Conservation (phyloP, 2,113 vertebrate genomes). For the Protomyctophum bolini region DNA sequence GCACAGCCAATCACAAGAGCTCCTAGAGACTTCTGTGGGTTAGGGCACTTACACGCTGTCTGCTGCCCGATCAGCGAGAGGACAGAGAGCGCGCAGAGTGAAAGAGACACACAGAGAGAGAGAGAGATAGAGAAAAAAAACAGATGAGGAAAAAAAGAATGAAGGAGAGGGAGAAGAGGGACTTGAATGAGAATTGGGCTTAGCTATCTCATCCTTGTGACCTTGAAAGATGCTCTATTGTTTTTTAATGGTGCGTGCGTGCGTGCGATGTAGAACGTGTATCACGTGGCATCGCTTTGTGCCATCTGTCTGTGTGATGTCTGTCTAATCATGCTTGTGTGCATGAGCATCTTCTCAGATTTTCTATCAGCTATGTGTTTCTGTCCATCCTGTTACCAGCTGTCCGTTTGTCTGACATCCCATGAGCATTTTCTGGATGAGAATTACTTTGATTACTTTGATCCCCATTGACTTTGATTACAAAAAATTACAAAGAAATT, state of each 20-base stretch:
- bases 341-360: background rate
- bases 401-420: conserved; percentile 3
- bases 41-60: conserved; percentile 78
- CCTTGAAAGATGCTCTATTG: conserved; percentile 59
- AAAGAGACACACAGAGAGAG: conserved; percentile 60
- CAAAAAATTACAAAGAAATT: too few relatives aligned
- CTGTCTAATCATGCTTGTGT: background rate
- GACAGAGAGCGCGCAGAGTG: conserved; percentile 56
- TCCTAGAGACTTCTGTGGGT: conserved; percentile 73
- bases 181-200: conserved; percentile 48
- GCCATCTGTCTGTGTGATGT: conserved; percentile 17
- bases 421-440: conserved; percentile 16
- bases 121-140: conserved; percentile 31
- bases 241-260: background rate
- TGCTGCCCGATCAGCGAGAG: conserved; percentile 69
- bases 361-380: conserved; percentile 21
- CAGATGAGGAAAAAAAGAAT: conserved; percentile 29
- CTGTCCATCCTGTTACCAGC: background rate
- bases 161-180: conserved; percentile 31
- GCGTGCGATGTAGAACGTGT: conserved; percentile 12
- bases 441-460: conserved; percentile 16
- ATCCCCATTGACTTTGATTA: too few relatives aligned
- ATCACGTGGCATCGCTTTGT: conserved; percentile 16
- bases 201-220: conserved; percentile 67
- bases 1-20: conserved; percentile 75